Conservation (phyloP, 2,888 invertebrate genomes). For the Meandrusa payeni region DNA sequence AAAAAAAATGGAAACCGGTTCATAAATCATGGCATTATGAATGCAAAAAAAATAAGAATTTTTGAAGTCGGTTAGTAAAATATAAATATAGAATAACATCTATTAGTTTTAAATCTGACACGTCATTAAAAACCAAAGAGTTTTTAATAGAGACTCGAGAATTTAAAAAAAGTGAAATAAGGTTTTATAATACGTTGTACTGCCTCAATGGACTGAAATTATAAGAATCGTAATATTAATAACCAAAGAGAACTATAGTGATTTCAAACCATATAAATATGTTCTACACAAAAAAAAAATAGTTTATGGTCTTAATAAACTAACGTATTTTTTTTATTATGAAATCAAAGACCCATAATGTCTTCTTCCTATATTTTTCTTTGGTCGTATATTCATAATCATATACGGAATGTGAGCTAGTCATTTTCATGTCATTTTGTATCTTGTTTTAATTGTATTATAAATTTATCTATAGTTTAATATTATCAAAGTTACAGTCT, state of each 20-base stretch:
- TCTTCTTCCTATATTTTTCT: constrained; percentile 12
- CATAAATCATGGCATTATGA: too few relatives aligned
- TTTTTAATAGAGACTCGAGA: neutral
- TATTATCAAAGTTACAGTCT: too few relatives aligned
- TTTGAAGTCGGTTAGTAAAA: too few relatives aligned
- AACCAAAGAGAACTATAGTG: constrained; percentile 18
- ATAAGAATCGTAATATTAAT: constrained; percentile 8
- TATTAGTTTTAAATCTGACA: too few relatives aligned
- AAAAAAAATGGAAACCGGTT: too few relatives aligned
- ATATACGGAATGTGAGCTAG: constrained; percentile 24
- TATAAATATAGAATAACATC: too few relatives aligned
- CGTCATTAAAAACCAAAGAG: neutral
- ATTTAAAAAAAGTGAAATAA: neutral
- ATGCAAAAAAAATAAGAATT: too few relatives aligned
- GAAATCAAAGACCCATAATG: neutral
- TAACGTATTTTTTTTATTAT: too few relatives aligned
- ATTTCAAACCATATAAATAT: neutral
- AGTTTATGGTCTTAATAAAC: too few relatives aligned
- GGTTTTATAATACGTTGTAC: constrained; percentile 29
- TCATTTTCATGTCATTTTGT: constrained; percentile 22
- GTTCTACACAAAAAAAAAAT: too few relatives aligned
- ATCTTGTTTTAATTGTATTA: constrained; percentile 5
- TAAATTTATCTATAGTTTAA: constrained; percentile 4
- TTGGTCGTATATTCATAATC: constrained; percentile 14
- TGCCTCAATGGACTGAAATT: constrained; percentile 48